Conservation (phyloP, 2,113 vertebrate genomes). For the Colinus virginianus region DNA sequence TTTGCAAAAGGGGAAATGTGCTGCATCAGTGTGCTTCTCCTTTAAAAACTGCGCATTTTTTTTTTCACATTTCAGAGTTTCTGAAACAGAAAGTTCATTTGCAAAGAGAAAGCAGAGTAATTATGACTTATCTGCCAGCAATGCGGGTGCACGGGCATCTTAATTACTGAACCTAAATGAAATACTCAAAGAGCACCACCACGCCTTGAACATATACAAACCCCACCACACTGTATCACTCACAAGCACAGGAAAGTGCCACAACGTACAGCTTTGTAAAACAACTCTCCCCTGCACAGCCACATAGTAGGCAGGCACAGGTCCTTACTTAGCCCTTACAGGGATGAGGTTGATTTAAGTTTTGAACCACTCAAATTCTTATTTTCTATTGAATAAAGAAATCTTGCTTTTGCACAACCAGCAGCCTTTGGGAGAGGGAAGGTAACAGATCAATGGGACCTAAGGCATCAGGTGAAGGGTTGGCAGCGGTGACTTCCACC, state of each 20-base stretch:
- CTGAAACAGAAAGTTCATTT: background rate
- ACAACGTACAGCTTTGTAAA: background rate
- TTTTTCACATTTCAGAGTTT: background rate
- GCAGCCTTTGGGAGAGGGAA: background rate
- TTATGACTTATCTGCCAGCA: background rate
- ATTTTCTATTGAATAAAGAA: background rate
- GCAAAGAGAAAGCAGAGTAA: background rate
- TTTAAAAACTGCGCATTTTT: background rate
- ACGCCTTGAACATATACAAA: background rate
- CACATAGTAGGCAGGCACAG: background rate
- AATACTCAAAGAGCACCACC: background rate
- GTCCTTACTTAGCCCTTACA: background rate
- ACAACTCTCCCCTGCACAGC: rapidly evolving
- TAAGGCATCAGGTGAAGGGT: background rate
- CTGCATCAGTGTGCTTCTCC: background rate
- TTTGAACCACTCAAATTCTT: background rate
- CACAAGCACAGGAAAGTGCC: background rate
- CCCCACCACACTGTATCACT: background rate
- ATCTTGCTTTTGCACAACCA: background rate
- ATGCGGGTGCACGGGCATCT: background rate
- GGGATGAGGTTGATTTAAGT: background rate
- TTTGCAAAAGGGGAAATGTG: background rate
- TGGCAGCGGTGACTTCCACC: background rate
- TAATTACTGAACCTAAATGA: slow-evolving; percentile 15
- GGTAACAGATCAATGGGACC: background rate